A percentile compares a stretch with the other conserved stretches of the same genome.
Conservation (phyloP, 2,888 invertebrate species). For the Ypsolopha sequella region DNA sequence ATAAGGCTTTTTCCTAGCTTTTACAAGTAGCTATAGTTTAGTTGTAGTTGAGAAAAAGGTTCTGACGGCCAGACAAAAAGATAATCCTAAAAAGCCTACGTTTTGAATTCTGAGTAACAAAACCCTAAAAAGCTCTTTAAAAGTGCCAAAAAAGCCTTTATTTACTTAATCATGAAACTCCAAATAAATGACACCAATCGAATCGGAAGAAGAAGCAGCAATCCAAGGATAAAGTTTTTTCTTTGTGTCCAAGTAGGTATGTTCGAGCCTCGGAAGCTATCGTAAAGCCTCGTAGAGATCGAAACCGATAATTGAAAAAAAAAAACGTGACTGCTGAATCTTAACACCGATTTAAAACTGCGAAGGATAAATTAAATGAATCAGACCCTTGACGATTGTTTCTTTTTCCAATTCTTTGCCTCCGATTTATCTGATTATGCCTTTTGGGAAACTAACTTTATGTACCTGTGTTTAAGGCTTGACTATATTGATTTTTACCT, state of each 20-base stretch:
- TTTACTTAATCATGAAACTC: no score
- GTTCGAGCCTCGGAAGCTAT: slow-evolving; percentile 49
- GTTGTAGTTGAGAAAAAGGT: no score
- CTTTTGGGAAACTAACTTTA: slow-evolving; percentile 52
- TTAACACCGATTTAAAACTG: slow-evolving; percentile 65
- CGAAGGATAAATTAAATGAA: slow-evolving; percentile 65
- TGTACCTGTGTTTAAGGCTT: slow-evolving; percentile 19
- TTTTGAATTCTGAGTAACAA: no score
- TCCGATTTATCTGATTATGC: slow-evolving; percentile 48
- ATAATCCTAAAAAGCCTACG: no score
- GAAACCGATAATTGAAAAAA: slow-evolving; percentile 57
- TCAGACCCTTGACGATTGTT: slow-evolving; percentile 46
- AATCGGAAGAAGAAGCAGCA: not conserved
- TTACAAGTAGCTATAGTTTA: no score
- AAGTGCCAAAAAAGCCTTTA: no score
- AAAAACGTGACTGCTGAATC: slow-evolving; percentile 56
- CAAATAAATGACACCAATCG: not conserved
- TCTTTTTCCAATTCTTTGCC: slow-evolving; percentile 42
- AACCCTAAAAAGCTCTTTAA: no score
- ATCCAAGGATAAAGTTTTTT: not conserved
- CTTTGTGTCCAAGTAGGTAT: slow-evolving; percentile 10
- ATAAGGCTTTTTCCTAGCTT: no score
- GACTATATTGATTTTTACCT: no score
- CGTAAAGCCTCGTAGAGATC: slow-evolving; percentile 53
- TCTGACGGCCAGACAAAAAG: no score